Conservation (phyloP, 2,888 invertebrate species). For the Encarsia formosa region DNA sequence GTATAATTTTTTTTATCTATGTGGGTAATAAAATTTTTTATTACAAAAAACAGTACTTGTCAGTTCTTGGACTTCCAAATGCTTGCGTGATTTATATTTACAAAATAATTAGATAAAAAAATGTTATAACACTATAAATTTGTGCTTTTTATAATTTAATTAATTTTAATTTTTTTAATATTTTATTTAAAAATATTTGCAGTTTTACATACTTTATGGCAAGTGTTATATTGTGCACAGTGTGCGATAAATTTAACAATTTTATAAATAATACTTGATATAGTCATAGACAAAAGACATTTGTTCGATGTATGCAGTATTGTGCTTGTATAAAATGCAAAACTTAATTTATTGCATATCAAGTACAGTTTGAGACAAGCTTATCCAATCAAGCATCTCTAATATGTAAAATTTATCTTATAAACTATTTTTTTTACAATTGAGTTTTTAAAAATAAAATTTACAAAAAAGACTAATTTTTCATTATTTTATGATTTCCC, state of each 20-base stretch:
- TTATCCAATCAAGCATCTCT: too few relatives aligned
- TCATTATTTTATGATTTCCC: too few relatives aligned
- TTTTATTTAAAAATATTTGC: neutral
- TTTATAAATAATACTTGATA: slow-evolving; percentile 7
- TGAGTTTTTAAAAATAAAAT: too few relatives aligned
- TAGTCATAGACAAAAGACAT: too few relatives aligned
- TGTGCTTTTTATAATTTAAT: neutral
- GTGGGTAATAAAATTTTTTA: slow-evolving; percentile 13
- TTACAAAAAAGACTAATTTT: too few relatives aligned
- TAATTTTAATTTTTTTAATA: neutral
- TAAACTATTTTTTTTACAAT: too few relatives aligned
- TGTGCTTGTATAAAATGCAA: too few relatives aligned
- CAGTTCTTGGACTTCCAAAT: slow-evolving; percentile 5
- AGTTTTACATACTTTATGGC: slow-evolving; percentile 6
- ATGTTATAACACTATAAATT: slow-evolving; percentile 11
- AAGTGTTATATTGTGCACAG: slow-evolving; percentile 2
- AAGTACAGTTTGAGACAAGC: too few relatives aligned
- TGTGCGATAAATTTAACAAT: neutral
- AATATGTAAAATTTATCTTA: too few relatives aligned
- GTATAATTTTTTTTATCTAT: slow-evolving; percentile 5
- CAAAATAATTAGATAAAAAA: slow-evolving; percentile 9
- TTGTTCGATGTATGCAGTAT: too few relatives aligned
- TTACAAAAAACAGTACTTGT: slow-evolving; percentile 12
- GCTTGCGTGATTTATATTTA: slow-evolving; percentile 11
- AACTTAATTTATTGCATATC: too few relatives aligned